Evolutionary conservation across 2,888 invertebrate genomes (phyloP).

Genomic region (Homarus gammarus): DNA sequence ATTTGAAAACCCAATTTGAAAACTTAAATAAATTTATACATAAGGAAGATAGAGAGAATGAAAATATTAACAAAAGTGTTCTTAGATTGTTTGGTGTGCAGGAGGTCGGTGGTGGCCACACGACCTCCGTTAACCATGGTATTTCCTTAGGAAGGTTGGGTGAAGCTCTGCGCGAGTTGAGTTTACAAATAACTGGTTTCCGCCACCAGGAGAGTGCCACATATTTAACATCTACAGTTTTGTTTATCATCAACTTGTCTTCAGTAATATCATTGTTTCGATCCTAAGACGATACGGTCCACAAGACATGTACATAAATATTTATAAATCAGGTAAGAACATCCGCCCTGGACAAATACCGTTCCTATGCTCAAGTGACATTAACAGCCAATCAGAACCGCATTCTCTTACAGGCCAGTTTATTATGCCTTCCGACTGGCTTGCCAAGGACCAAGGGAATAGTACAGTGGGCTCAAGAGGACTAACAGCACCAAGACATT

Average conservation of each 20-base stretch:
- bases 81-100: no score
- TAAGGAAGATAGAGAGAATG: no score
- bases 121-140: no score
- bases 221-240: conserved; percentile 35
- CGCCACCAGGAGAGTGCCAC: conserved; percentile 30
- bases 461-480: conserved; percentile 56
- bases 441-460: conserved; percentile 60
- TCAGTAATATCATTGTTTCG: conserved; percentile 56
- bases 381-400: conserved; percentile 65
- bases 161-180: neutral
- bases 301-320: conserved; percentile 68
- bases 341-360: conserved; percentile 68
- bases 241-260: conserved; percentile 34
- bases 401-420: conserved; percentile 28
- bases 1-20: no score
- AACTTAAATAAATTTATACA: no score
- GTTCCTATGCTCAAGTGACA: conserved; percentile 64
- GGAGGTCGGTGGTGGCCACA: no score
- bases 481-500: conserved; percentile 16
- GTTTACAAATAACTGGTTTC: conserved; percentile 16
- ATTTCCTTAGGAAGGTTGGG: no score
- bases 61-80: no score
- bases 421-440: conserved; percentile 55
- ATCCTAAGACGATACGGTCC: conserved; percentile 68
- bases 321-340: conserved; percentile 72